A percentile compares a stretch with the other conserved stretches of the same genome.
phyloP scores from a whole-genome alignment of 1,140 invertebrate species.

The Halyomorpha halys region DNA sequence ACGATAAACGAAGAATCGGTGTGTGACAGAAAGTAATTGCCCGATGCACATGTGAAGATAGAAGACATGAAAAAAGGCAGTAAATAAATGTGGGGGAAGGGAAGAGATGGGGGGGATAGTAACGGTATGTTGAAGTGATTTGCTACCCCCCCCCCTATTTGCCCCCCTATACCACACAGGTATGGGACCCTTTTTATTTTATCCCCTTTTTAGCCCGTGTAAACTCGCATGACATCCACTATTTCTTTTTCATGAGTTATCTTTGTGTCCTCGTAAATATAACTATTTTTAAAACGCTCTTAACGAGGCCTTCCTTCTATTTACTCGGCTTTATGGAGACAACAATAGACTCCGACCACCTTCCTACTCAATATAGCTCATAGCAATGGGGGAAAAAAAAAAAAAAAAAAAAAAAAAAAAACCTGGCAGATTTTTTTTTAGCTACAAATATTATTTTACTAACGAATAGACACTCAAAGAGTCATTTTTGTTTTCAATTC shows the following conservation, averaged over 20 bases:
- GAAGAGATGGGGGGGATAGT: not conserved
- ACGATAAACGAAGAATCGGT: too few species aligned
- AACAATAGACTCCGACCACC: too few species aligned
- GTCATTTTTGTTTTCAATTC: too few species aligned
- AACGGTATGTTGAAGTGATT: not conserved
- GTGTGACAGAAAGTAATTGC: not conserved
- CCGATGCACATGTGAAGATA: not conserved
- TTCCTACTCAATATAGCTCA: too few species aligned
- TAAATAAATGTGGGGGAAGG: not conserved
- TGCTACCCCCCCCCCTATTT: not conserved
- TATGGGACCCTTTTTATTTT: conserved; percentile 1
- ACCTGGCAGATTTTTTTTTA: too few species aligned
- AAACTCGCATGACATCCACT: conserved; percentile 4
- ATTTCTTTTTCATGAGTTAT: not conserved
- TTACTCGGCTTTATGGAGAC: too few species aligned
- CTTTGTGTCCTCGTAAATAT: conserved; percentile 4
- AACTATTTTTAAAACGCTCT: not conserved
- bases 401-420: too few species aligned
- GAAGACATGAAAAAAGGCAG: conserved; percentile 3
- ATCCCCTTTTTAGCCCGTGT: conserved; percentile 3
- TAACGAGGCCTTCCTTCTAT: too few species aligned
- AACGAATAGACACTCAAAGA: too few species aligned
- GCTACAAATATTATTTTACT: too few species aligned
- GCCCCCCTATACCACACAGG: not conserved
- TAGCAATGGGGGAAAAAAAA: too few species aligned